A percentile compares a stretch with the other conserved stretches of the same genome.
Conservation (phyloP, 1,140 invertebrate species). For the Drosophila prosaltans region DNA sequence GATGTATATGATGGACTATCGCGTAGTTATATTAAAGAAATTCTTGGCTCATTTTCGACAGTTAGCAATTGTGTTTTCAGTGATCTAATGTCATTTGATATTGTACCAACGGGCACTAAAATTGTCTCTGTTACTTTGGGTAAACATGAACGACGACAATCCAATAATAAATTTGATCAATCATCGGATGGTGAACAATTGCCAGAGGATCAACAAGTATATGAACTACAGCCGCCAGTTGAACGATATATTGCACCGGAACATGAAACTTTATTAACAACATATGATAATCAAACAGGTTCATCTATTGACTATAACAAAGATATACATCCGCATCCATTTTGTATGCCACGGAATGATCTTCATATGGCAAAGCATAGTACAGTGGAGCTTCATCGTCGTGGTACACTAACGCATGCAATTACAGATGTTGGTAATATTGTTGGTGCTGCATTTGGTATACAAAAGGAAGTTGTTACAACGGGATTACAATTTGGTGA, state of each 20-base stretch:
- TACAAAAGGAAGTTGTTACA: not conserved
- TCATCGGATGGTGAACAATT: not conserved
- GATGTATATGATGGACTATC: slow-evolving; percentile 44
- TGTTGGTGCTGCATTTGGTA: too few species aligned
- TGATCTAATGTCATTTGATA: slow-evolving; percentile 48
- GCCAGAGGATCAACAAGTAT: slow-evolving; percentile 4
- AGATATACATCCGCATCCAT: not conserved
- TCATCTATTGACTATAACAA: not conserved
- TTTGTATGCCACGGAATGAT: not conserved
- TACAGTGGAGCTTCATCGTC: not conserved
- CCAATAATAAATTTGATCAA: too few species aligned
- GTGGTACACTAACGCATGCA: too few species aligned
- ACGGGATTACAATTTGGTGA: not conserved
- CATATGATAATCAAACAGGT: not conserved
- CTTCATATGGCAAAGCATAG: not conserved
- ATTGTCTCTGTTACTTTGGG: not conserved
- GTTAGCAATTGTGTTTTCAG: slow-evolving; percentile 43
- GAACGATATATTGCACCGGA: not conserved
- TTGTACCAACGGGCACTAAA: not conserved
- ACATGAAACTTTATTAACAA: not conserved
- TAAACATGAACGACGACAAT: not conserved
- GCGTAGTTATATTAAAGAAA: slow-evolving; percentile 31
- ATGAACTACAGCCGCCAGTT: not conserved
- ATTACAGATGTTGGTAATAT: too few species aligned
- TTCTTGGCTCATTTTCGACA: slow-evolving; percentile 42